phyloP scores from a whole-genome alignment of 2,797 vertebrate species.

The Rhyacichthys aspro region DNA sequence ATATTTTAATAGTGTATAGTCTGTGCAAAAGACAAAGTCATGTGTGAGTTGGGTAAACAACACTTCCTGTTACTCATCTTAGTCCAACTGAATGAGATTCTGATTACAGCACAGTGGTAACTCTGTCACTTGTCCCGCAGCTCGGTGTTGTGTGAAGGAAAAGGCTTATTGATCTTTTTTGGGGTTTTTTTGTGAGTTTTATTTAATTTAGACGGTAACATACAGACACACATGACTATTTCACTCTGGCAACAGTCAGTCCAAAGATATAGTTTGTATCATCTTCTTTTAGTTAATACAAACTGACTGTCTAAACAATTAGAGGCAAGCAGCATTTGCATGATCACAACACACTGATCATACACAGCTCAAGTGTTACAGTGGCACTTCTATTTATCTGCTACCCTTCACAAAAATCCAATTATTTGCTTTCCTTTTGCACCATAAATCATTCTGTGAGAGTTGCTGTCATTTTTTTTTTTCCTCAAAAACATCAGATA shows the following conservation, averaged over 20 bases:
- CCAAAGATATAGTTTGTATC: too few species aligned
- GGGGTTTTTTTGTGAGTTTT: not conserved
- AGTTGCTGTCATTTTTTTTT: slow-evolving; percentile 44
- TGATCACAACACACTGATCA: slow-evolving; percentile 17
- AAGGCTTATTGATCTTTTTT: not conserved
- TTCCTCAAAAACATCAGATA: slow-evolving; percentile 40
- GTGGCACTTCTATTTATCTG: slow-evolving; percentile 26
- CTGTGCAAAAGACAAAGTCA: too few species aligned
- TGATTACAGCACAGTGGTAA: not conserved
- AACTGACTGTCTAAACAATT: too few species aligned
- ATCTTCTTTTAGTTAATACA: too few species aligned
- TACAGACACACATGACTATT: too few species aligned
- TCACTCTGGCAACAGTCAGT: too few species aligned
- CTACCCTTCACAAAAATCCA: slow-evolving; percentile 34
- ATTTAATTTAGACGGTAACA: too few species aligned
- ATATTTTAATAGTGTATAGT: too few species aligned
- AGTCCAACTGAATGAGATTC: too few species aligned
- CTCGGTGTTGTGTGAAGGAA: not conserved
- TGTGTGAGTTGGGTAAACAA: too few species aligned
- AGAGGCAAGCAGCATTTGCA: not conserved
- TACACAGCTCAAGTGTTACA: slow-evolving; percentile 2
- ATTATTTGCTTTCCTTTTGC: slow-evolving; percentile 49
- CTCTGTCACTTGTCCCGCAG: not conserved
- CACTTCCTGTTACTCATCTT: too few species aligned
- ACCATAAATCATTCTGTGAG: slow-evolving; percentile 49